Evolutionary conservation across 2,888 invertebrate genomes (phyloP).

Genomic region (Drosophila nr. perissopoda): DNA sequence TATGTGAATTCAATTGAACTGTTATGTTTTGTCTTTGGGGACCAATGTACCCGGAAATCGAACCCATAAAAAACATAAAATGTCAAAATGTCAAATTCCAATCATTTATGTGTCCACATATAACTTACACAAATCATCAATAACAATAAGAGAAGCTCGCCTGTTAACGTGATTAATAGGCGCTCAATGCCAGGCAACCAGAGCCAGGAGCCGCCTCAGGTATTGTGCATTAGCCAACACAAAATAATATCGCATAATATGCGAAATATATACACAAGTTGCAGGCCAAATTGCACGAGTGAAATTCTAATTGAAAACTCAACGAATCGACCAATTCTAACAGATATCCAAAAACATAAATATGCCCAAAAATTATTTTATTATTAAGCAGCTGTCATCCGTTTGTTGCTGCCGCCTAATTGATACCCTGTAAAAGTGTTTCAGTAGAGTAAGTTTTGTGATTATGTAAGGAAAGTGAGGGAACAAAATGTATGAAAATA

Average conservation of each 20-base stretch:
- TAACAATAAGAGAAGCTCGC: constrained; percentile 20
- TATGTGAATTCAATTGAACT: constrained; percentile 26
- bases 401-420: constrained; percentile 66
- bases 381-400: constrained; percentile 55
- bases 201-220: neutral
- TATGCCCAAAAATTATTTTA: constrained; percentile 57
- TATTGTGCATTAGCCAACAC: constrained; percentile 54
- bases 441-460: neutral
- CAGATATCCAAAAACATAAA: constrained; percentile 60
- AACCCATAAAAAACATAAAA: constrained; percentile 41
- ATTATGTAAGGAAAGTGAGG: neutral
- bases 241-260: constrained; percentile 33
- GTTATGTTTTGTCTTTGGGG: neutral
- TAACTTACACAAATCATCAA: constrained; percentile 32
- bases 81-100: constrained; percentile 72
- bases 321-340: constrained; percentile 52
- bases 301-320: constrained; percentile 59
- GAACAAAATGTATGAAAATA: neutral
- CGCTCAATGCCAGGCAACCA: constrained; percentile 56
- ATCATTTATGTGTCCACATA: constrained; percentile 45
- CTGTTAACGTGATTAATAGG: constrained; percentile 44
- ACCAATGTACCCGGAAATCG: constrained; percentile 28
- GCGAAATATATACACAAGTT: constrained; percentile 24
- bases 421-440: constrained; percentile 21
- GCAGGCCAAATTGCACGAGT: constrained; percentile 55